Percentiles rank a stretch among this genome's conserved stretches.
These are phyloP conservation scores for Donacobius atricapilla DNA, from an alignment of 2,113 vertebrate species.

Conservation along the genomic window DNA sequence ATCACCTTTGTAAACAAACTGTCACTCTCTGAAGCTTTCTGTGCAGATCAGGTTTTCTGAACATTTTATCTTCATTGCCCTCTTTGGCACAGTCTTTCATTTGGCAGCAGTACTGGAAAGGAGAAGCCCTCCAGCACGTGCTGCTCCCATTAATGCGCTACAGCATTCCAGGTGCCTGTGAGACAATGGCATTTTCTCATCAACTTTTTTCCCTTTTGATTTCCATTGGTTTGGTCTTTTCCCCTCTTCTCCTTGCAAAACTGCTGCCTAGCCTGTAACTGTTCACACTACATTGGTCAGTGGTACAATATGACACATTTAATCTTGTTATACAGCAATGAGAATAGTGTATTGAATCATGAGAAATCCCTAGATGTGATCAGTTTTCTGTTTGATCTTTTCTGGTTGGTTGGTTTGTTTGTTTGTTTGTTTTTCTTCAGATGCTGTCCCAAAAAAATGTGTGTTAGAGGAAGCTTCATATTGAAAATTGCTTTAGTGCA, in stretches of 20 bases:
- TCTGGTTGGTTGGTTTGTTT: background rate
- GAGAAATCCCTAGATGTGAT: background rate
- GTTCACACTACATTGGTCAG: background rate
- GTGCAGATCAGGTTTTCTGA: background rate
- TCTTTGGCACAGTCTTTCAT: background rate
- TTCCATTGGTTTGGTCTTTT: background rate
- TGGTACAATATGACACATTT: background rate
- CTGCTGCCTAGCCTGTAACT: background rate
- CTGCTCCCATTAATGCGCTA: fast-evolving
- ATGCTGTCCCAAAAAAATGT: background rate
- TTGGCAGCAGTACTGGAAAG: background rate
- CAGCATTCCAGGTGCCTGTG: background rate
- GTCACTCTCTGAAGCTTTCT: background rate
- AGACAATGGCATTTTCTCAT: background rate
- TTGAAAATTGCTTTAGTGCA: background rate
- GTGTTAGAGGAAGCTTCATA: background rate
- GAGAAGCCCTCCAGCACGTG: background rate
- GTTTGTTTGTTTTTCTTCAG: background rate
- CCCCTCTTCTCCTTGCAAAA: background rate
- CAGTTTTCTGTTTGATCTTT: background rate
- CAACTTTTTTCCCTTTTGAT: background rate
- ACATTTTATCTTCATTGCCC: background rate
- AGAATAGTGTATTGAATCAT: background rate
- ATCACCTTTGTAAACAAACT: background rate
- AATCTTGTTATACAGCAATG: background rate